Base-by-base conservation (phyloP, 2,888 invertebrate genomes). In the Rapana venosa region DNA sequence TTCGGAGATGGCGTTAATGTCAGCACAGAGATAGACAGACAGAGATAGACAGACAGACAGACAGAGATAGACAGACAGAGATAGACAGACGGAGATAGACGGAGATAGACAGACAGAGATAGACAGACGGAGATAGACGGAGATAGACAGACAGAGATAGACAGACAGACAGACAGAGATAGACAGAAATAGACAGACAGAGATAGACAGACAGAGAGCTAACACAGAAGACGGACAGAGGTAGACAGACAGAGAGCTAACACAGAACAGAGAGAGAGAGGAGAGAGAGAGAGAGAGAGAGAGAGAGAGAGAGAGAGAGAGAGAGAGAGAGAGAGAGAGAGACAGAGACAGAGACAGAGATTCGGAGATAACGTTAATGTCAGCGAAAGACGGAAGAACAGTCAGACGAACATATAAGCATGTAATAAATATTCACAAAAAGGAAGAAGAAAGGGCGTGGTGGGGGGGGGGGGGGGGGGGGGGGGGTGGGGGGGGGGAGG, bases 221-320 rank as follows among this genome's bases (percentile, higher is more conserved):
- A n/a, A n/a, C n/a, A n/a, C n/a, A n/a, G n/a, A n/a, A 74, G 66
- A 66, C 20, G 13, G 74, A 74, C n/a, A 74, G 74, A 74, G n/a
- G n/a, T 8, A 74, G 74, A 74, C n/a, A 74, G 74, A 74, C n/a
- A 74, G 74, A 70, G 70, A 74, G 74, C 47, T 47, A 47, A 47
- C 47, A 47, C 8, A 47, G 47, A 47, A 74, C n/a, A 74, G n/a
- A 74, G 30, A 74, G n/a, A 30, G n/a, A 74, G 30, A 30, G 26
- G 70, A 70, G 70, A 70, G 70, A 70, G 70, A 70, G 70, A 70
- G 70, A 70, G 70, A 70, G 70, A 70, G 70, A 70, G 70, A 70
- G 15, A 70, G 70, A 70, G 15, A 70, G 70, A 70, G 15, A 70
- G 70, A 70, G 5, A 70, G 70, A 70, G 15, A 70, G 70, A 70